These are phyloP conservation scores for Galleria mellonella DNA, from an alignment of 1,140 invertebrate genomes.

Conservation along the genomic window DNA sequence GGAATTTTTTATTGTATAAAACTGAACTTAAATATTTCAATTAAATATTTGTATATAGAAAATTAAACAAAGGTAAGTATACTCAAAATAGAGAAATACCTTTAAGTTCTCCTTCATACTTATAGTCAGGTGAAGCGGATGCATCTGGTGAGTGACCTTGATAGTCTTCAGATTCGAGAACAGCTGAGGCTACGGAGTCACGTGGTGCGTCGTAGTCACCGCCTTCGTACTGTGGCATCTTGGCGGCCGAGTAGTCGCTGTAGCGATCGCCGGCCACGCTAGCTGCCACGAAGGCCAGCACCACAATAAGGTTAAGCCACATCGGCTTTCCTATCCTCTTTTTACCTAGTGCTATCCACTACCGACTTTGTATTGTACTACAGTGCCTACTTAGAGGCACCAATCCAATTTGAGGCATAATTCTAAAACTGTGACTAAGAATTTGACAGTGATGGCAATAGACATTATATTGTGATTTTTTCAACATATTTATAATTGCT, in stretches of 20 bases:
- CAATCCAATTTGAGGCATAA: constrained; percentile 35
- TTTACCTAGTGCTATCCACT: not conserved
- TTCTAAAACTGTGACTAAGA: constrained; percentile 45
- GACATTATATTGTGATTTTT: too few relatives aligned
- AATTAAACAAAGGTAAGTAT: not conserved
- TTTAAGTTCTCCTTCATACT: constrained; percentile 33
- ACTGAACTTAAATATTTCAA: too few relatives aligned
- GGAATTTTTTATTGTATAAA: too few relatives aligned
- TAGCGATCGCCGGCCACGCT: constrained; percentile 21
- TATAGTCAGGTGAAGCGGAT: constrained; percentile 35
- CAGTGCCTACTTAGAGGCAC: constrained; percentile 1
- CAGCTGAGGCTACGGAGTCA: constrained; percentile 1
- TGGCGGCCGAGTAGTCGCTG: constrained; percentile 37
- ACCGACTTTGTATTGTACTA: not conserved
- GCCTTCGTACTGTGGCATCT: constrained; percentile 44
- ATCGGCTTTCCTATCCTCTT: not conserved
- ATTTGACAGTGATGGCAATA: constrained; percentile 44
- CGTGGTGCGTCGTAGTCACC: constrained; percentile 24
- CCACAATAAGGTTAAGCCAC: constrained; percentile 12
- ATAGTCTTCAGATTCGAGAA: constrained; percentile 27
- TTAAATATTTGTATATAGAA: too few relatives aligned
- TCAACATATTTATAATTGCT: too few relatives aligned
- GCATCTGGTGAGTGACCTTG: constrained; percentile 33
- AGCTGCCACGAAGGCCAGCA: constrained; percentile 20
- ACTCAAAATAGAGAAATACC: constrained; percentile 6